Evolutionary conservation across 2,888 invertebrate genomes (phyloP).

Genomic region (Parapristionchus giblindavisi): DNA sequence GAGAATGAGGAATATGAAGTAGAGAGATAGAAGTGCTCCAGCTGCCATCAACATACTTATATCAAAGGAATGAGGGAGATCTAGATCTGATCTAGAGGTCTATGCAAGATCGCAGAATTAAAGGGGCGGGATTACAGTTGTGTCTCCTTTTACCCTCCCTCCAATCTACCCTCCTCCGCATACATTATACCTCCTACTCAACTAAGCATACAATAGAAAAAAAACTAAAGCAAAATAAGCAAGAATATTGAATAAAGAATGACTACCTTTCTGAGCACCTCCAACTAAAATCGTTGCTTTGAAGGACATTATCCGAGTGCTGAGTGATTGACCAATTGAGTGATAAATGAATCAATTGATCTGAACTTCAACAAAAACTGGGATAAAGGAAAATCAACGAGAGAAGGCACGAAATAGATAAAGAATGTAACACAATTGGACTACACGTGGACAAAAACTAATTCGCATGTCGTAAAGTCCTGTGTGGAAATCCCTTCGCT

Average conservation of each 20-base stretch:
- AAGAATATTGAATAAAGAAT: neutral
- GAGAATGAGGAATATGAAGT: conserved; percentile 64
- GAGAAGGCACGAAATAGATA: neutral
- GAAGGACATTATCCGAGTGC: conserved; percentile 59
- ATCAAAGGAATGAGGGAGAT: neutral
- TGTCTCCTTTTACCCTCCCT: conserved; percentile 38
- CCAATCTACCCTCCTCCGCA: neutral
- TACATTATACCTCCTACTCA: conserved; percentile 1
- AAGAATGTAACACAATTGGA: neutral
- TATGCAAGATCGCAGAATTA: conserved; percentile 14
- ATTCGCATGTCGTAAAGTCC: too few relatives aligned
- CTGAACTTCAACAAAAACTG: conserved; percentile 11
- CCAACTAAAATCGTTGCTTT: conserved; percentile 89
- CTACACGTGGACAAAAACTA: too few relatives aligned
- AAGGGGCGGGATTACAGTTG: conserved; percentile 38
- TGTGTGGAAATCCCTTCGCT: too few relatives aligned
- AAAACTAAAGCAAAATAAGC: neutral
- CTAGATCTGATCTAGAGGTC: too few relatives aligned
- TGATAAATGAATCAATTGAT: conserved; percentile 11
- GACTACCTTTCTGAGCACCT: conserved; percentile 88
- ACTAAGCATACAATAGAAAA: neutral
- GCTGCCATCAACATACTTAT: conserved; percentile 65
- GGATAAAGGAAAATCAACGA: conserved; percentile 3
- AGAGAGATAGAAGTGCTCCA: conserved; percentile 62
- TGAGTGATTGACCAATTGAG: neutral